Conservation (phyloP, 2,888 invertebrate species). For the Plemyria rubiginata region DNA sequence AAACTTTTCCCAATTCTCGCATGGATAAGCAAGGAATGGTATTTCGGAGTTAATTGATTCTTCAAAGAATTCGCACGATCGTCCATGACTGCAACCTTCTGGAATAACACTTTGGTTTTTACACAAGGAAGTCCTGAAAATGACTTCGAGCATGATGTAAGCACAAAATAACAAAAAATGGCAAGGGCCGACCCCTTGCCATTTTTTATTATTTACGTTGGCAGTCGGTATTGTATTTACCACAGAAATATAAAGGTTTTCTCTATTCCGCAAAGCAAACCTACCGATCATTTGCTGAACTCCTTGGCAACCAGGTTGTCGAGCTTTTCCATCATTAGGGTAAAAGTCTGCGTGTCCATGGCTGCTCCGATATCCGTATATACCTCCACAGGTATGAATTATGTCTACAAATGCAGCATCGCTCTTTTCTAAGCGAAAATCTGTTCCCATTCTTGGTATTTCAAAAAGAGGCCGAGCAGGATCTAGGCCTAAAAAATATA, state of each 20-base stretch:
- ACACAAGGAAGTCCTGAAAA: neutral
- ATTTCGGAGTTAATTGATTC: constrained; percentile 86
- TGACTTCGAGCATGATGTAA: neutral
- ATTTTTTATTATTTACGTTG: no score
- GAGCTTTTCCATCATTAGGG: constrained; percentile 88
- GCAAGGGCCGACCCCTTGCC: no score
- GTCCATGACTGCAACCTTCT: constrained; percentile 89
- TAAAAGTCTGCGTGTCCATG: constrained; percentile 90
- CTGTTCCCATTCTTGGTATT: constrained; percentile 62
- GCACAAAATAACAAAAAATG: no score
- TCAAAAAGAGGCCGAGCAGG: constrained; percentile 89
- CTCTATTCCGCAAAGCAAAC: no score
- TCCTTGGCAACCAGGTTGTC: constrained; percentile 88
- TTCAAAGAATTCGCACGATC: constrained; percentile 86
- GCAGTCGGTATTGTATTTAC: no score
- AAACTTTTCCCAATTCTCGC: constrained; percentile 81
- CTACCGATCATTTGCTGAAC: constrained; percentile 66
- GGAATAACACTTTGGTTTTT: constrained; percentile 45
- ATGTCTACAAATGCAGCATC: constrained; percentile 91
- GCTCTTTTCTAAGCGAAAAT: constrained; percentile 81
- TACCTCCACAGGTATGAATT: constrained; percentile 89
- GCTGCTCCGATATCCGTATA: constrained; percentile 85
- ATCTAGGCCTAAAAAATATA: constrained; percentile 75
- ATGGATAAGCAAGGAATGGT: constrained; percentile 84
- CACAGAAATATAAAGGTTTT: no score